Percentiles rank a stretch among this genome's conserved stretches.
phyloP scores from a whole-genome alignment of 1,140 invertebrate genomes.

The Pteromalus puparum region DNA sequence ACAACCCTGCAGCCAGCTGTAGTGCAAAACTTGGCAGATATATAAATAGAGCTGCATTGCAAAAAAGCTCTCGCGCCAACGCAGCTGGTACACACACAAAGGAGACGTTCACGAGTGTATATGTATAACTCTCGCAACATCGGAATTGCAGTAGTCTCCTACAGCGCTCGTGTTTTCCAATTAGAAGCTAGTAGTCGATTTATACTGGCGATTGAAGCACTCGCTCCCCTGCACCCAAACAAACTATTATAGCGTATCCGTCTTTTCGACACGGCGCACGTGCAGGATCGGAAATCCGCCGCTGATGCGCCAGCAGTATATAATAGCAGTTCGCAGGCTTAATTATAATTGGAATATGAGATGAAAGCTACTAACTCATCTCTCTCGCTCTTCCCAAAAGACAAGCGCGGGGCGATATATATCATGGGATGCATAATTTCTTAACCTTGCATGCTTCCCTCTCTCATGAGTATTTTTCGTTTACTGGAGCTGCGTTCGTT shows the following conservation, averaged over 20 bases:
- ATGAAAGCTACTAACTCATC: neutral
- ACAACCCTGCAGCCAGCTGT: too few species aligned
- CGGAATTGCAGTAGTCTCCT: too few species aligned
- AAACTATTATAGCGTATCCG: neutral
- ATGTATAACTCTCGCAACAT: neutral
- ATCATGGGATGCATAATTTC: too few species aligned
- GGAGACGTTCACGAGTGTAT: too few species aligned
- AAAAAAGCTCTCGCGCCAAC: too few species aligned
- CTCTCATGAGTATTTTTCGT: too few species aligned
- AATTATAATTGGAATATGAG: constrained; percentile 2
- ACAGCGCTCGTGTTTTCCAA: neutral
- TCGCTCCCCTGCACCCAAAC: neutral
- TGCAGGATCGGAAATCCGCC: neutral
- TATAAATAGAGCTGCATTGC: too few species aligned
- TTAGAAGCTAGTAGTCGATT: neutral
- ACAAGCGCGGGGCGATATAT: neutral
- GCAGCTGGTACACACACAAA: too few species aligned
- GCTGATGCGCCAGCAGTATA: neutral
- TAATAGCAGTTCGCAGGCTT: neutral
- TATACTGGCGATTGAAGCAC: neutral
- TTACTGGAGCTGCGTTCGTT: too few species aligned
- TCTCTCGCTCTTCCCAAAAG: neutral
- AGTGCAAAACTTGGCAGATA: too few species aligned
- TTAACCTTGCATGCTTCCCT: too few species aligned
- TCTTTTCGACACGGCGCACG: neutral